Base-by-base conservation (phyloP, 2,888 invertebrate species). In the Xestia c-nigrum region DNA sequence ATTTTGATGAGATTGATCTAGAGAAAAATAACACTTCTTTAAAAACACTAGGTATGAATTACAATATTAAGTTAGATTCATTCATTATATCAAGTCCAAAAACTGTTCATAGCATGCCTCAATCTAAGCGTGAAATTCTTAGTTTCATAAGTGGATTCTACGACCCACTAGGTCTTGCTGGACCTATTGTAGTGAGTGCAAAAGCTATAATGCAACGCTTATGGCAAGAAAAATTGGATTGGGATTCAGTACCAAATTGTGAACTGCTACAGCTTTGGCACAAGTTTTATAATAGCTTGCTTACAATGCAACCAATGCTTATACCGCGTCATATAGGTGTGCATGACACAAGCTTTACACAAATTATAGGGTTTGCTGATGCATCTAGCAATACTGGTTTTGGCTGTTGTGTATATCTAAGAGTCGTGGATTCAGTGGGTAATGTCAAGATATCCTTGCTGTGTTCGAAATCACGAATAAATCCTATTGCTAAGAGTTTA, bases 371-470 rank as follows among this genome's bases (percentile, higher is more conserved):
- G 19, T 72, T 64, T 64, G n/a, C 43, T 24, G 72, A 55, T 43
- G 72, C 72, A 24, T 72, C 52, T 24, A 72, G 72, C 43, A 52
- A 19, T 19, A 72, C 40, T 64, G 72, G 50, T 40, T 72, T 65
- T 72, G 64, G 72, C 3, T 72, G 64, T 7, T 72, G 24, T 24
- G 10, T 72, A 19, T 64, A 72, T 24, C 47, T 72, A 40, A 72
- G 72, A 52, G 52, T 52, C n/a, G 52, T 52, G 52, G 52, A 52
- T 52, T 52, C 52, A 52, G 19, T 52, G 52, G 52, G 52, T 52
- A 52, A 52, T 52, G 52, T 52, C 19, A 52, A 52, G 5, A 52
- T 52, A 52, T n/a, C 52, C 52, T 52, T 52, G 6, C 52, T 61
- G 24, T 70, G 69, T 46, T 70, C 69, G 10, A 70, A 70, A 43